A percentile compares a stretch with the other conserved stretches of the same genome.
These are phyloP conservation scores for Lepus europaeus DNA, from an alignment of 2,113 vertebrate species.

Conservation along the genomic window DNA sequence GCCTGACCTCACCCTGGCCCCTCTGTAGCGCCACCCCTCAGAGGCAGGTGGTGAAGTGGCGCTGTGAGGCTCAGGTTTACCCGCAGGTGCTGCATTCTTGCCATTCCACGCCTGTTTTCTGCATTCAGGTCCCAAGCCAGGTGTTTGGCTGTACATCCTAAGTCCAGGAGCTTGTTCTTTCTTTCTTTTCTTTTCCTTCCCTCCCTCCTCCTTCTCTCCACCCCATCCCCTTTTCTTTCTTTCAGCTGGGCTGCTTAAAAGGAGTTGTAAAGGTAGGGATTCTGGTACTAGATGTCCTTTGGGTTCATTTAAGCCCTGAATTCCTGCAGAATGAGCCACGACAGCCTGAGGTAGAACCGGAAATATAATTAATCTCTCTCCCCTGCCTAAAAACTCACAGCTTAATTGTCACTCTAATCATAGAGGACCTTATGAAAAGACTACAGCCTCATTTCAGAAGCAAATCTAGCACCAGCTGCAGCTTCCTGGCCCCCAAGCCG, in stretches of 20 bases:
- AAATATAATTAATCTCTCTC: neutral
- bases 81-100: slow-evolving; percentile 62
- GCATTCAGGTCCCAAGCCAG: slow-evolving; percentile 61
- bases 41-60: neutral
- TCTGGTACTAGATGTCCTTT: slow-evolving; percentile 32
- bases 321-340: slow-evolving; percentile 17
- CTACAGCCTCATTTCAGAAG: slow-evolving; percentile 74
- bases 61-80: neutral
- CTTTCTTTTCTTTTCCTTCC: neutral
- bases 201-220: too few relatives aligned
- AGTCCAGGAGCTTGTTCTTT: neutral
- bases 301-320: neutral
- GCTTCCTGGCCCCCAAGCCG: slow-evolving; percentile 68
- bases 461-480: slow-evolving; percentile 82
- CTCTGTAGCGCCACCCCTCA: neutral
- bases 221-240: neutral
- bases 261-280: neutral
- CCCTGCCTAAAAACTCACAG: slow-evolving; percentile 41
- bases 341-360: neutral
- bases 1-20: too few relatives aligned
- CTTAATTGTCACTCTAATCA: slow-evolving; percentile 49
- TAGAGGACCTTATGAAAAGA: slow-evolving; percentile 62
- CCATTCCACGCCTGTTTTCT: slow-evolving; percentile 63
- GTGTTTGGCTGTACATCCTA: slow-evolving; percentile 73
- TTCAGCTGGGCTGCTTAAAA: slow-evolving; percentile 30